A percentile compares a stretch with the other conserved stretches of the same genome.
phyloP scores from a whole-genome alignment of 2,797 vertebrate genomes.

The Takifugu ocellatus region DNA sequence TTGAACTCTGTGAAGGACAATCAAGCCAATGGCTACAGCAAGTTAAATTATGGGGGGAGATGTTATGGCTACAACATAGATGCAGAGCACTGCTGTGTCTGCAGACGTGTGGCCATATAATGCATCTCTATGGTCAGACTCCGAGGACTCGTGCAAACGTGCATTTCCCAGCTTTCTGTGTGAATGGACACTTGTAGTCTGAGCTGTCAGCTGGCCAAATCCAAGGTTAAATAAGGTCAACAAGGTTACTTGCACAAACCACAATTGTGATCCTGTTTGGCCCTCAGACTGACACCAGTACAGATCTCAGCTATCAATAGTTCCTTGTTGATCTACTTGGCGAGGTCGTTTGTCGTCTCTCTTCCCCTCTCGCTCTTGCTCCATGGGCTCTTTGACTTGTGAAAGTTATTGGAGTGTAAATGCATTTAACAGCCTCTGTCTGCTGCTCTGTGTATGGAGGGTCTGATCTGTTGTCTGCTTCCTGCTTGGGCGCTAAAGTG shows the following conservation, averaged over 20 bases:
- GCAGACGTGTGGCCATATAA: conserved; percentile 4
- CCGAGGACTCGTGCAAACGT: conserved; percentile 37
- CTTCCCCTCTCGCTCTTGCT: conserved; percentile 19
- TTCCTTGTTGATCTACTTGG: conserved; percentile 67
- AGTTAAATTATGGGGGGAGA: no score
- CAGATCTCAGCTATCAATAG: conserved; percentile 65
- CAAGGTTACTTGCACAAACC: conserved; percentile 68
- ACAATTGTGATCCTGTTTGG: conserved; percentile 69
- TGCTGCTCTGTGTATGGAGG: conserved; percentile 33
- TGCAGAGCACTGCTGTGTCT: not conserved
- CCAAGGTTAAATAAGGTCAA: conserved; percentile 70
- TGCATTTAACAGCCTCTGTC: conserved; percentile 66
- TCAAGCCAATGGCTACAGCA: not conserved
- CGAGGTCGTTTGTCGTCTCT: conserved; percentile 33
- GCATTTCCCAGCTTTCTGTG: conserved; percentile 46
- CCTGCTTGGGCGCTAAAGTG: conserved; percentile 17
- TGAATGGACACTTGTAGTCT: conserved; percentile 67
- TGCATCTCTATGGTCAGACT: conserved; percentile 36
- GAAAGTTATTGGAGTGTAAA: conserved; percentile 74
- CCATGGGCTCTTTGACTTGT: conserved; percentile 55
- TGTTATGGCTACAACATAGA: not conserved
- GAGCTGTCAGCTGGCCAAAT: conserved; percentile 51
- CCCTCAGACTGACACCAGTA: conserved; percentile 56
- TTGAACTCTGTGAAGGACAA: not conserved
- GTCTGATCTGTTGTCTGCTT: conserved; percentile 46